Percentiles rank a stretch among this genome's conserved stretches.
Evolutionary conservation across 2,797 vertebrate species (phyloP).

Genomic region (Uromys caudimaculatus): DNA sequence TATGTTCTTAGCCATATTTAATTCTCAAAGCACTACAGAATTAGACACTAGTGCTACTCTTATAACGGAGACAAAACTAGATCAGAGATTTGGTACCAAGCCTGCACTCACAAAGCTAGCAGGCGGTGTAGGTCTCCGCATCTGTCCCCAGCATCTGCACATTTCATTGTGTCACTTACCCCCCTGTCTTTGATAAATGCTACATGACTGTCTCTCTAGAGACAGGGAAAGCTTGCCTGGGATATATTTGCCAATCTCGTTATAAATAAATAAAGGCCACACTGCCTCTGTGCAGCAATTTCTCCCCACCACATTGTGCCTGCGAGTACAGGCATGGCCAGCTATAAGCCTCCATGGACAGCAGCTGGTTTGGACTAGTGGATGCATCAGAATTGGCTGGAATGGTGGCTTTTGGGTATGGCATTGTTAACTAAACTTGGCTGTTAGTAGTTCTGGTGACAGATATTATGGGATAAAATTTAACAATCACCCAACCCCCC

Average conservation of each 20-base stretch:
- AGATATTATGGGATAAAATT: slow-evolving; percentile 51
- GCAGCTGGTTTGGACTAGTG: neutral
- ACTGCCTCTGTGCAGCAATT: too few species aligned
- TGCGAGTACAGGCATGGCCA: neutral
- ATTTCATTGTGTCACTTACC: neutral
- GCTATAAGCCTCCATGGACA: neutral
- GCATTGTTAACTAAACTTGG: neutral
- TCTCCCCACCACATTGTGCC: neutral
- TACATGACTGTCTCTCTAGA: slow-evolving; percentile 8
- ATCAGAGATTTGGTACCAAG: neutral
- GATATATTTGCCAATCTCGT: neutral
- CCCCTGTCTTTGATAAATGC: neutral
- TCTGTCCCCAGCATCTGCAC: neutral
- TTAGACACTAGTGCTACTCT: neutral
- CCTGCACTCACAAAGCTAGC: neutral
- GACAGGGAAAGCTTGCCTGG: slow-evolving; percentile 4
- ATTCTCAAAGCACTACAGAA: neutral
- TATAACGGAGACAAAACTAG: neutral
- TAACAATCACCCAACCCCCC: neutral
- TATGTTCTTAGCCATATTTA: neutral
- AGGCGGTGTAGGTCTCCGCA: neutral
- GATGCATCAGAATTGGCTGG: neutral
- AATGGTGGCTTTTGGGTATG: neutral
- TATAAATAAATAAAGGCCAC: neutral
- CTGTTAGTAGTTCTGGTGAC: neutral